Percentiles rank a stretch among this genome's conserved stretches.
phyloP scores from a whole-genome alignment of 2,113 vertebrate genomes.

The Ellobius talpinus region DNA sequence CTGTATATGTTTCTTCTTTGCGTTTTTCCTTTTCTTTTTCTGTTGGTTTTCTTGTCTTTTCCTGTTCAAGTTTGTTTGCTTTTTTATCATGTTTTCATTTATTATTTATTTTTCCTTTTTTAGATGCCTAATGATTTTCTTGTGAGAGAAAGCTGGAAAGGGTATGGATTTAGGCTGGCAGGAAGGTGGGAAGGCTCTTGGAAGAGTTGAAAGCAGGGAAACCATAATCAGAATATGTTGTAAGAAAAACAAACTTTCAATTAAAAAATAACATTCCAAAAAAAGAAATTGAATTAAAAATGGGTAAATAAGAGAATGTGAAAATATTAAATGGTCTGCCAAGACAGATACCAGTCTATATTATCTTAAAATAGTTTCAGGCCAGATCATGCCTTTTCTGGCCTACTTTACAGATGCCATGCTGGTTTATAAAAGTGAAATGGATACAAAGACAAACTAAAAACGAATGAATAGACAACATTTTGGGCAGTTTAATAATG shows the following conservation, averaged over 20 bases:
- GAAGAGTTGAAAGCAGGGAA: not conserved
- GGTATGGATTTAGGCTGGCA: not conserved
- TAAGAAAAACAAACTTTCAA: not conserved
- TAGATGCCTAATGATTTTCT: not conserved
- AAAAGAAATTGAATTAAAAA: not conserved
- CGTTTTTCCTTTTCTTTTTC: not conserved
- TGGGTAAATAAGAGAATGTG: not conserved
- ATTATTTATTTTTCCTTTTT: not conserved
- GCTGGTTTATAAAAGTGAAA: conserved; percentile 15
- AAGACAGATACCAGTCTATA: not conserved
- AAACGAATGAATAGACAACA: not conserved
- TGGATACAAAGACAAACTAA: not conserved
- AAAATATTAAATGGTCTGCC: not conserved
- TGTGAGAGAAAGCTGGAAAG: not conserved
- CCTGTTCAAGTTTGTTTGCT: not conserved
- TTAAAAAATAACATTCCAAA: not conserved
- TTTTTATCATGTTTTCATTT: not conserved
- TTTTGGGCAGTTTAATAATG: conserved; percentile 2
- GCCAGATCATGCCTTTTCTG: not conserved
- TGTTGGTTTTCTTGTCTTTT: not conserved
- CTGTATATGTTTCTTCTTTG: not conserved
- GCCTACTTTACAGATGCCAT: not conserved
- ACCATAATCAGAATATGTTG: not conserved
- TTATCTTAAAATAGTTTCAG: not conserved
- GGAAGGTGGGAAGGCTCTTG: not conserved